Evolutionary conservation across 2,797 vertebrate genomes (phyloP), one percentile per base, ranked within the genome.

Genomic region (Acipenser oxyrinchus): DNA sequence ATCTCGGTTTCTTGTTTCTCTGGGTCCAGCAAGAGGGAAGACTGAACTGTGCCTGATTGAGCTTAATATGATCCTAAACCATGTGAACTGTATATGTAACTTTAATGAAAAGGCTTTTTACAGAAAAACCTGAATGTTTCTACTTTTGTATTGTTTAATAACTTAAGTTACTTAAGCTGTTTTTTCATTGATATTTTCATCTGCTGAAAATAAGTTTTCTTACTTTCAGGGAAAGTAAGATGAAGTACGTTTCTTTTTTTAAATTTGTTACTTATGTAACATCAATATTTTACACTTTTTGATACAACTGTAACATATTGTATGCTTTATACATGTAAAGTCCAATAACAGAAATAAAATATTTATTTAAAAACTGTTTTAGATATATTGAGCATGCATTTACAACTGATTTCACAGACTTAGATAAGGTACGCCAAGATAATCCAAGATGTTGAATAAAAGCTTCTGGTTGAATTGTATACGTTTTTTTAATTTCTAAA

Each of bases 281-380:
- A 82, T 91, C 90, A 94, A 90, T 97, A 97, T 98, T 98, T 98
- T 96, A 91, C 91, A 95, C 93, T 88, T 95, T 91, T 99, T 98
- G 94, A 97, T 97, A 97, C 93, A 95, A 94, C 88, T 97, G 95
- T 99, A 98, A 98, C 95, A 97, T 95, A 96, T 85, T 91, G 93
- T 97, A 95, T 93, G 93, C 95, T 96, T 98, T 96, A 90, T 97
- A 96, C 88, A 83, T 98, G 95, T 97, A 98, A 98, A 97, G 96
- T 94, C 91, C 93, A 98, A 95, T 93, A 94, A 98, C 96, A 97
- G 93, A 97, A 97, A 95, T 98, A 97, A 98, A 92, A 90, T 99
- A 99, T 99, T 98, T 99, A 99, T 99, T 99, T 97, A 95, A 93
- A 90, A 87, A 80, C 48, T 48, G 37, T 37, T 37, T 37, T 37